Evolutionary conservation across 53 echinoderm and acorn worm species (phyloP), one percentile per base, ranked within the genome.

Genomic region (Holothuria scabra): DNA sequence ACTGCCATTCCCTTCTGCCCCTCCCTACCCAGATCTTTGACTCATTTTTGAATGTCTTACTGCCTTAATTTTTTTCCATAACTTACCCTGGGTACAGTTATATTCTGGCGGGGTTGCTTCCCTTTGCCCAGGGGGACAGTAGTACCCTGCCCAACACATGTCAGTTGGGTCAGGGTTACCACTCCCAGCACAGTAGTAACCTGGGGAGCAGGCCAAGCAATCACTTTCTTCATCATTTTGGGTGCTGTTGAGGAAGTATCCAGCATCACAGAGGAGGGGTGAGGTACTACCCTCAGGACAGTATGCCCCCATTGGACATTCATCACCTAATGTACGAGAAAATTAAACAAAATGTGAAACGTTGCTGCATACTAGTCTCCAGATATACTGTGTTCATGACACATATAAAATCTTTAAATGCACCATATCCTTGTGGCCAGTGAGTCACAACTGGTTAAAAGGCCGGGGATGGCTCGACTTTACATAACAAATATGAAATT

Each of bases 1-100:
- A 41, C 41, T 10, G 0, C 41, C 41, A 41, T 41, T 10, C 7
- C 41, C 7, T 8, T 6, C 41, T 10, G 8, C 10, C 8, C 41
- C 7, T 5, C 41, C 7, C 10, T 10, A 4, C 3, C 7, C 41
- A 0, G 41, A 8, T 10, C n/a, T n/a, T n/a, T n/a, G n/a, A n/a
- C n/a, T n/a, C 41, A 8, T 41, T 6, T 41, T 41, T 41, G 10
- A 0, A 0, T 41, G 2, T 10, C 41, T 41, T 41, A 41, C 41
- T 41, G 7, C 41, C 11, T 23, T 61, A 61, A n/a, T 61, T 61
- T 61, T 20, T 7, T 26, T 60, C 28, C 28, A 9, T 32, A 16
- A n/a, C 82, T 69, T 79, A 96, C 96, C 96, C 44, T 90, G 67
- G 18, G 96, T 96, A 72, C 96, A 96, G 65, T 96, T 96, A 71